A percentile compares a stretch with the other conserved stretches of the same genome.
These are phyloP conservation scores for Danaus melanippus DNA, from an alignment of 1,140 invertebrate genomes.

Conservation along the genomic window DNA sequence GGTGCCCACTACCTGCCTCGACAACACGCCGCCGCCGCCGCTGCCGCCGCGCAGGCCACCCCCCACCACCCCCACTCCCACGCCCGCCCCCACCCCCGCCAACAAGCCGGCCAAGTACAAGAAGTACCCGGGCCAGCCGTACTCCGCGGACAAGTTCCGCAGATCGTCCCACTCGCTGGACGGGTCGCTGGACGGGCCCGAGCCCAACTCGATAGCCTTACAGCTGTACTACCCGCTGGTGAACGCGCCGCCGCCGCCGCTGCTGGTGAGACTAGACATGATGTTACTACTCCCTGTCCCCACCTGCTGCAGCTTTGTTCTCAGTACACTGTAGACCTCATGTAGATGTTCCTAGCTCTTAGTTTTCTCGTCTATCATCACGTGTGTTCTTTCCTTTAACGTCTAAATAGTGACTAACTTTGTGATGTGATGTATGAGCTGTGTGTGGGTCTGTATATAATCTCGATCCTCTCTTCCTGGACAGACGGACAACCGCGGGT, in stretches of 20 bases:
- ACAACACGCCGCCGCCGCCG: slow-evolving; percentile 68
- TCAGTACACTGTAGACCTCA: not conserved
- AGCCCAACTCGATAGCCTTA: slow-evolving; percentile 68
- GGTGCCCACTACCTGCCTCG: slow-evolving; percentile 58
- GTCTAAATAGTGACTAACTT: slow-evolving; percentile 19
- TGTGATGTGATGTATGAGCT: not conserved
- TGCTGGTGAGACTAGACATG: slow-evolving; percentile 40
- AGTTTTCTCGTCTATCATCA: not conserved
- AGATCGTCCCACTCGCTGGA: slow-evolving; percentile 51
- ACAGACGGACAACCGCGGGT: slow-evolving; percentile 50
- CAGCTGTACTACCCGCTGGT: slow-evolving; percentile 72
- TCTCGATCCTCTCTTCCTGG: slow-evolving; percentile 9
- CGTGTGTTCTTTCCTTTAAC: not conserved
- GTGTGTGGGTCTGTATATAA: slow-evolving; percentile 5
- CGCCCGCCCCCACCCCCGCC: slow-evolving; percentile 13
- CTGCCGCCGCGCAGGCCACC: slow-evolving; percentile 51
- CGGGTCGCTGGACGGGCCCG: slow-evolving; percentile 46
- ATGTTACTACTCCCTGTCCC: slow-evolving; percentile 8
- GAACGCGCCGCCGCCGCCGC: slow-evolving; percentile 50
- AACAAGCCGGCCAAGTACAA: slow-evolving; percentile 36
- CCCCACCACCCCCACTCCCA: slow-evolving; percentile 15
- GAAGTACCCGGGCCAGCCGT: slow-evolving; percentile 27
- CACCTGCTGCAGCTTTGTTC: slow-evolving; percentile 6
- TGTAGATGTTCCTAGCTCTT: slow-evolving; percentile 2
- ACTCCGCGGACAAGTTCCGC: slow-evolving; percentile 34